Evolutionary conservation across 2,797 vertebrate species (phyloP), one percentile per base, ranked within the genome.

Genomic region (Enteromius anoplus): DNA sequence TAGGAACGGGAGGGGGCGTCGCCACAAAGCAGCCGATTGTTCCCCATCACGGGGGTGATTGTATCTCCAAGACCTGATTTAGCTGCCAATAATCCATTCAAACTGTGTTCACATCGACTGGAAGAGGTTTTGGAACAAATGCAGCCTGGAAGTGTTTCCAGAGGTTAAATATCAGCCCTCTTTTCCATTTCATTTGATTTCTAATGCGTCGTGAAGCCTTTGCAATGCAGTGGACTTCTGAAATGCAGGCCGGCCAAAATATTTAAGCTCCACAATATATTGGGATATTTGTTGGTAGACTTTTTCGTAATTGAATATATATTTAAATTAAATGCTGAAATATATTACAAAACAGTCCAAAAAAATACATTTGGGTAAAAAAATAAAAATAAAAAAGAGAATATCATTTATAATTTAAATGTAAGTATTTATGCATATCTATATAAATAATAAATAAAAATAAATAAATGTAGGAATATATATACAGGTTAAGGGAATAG

Each of bases 21-120:
- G 23, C 81, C 84, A 91, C 92, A 96, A 96, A 94, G 93, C 88
- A 69, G 66, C 82, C 84, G 75, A 89, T 94, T 95, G 94, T 95
- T 89, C 78, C 79, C 80, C 69, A 85, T 77, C 85, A 83, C 86
- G 79, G 65, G 87, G 83, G 91, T 89, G 92, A 92, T 92, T 90
- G 88, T 90, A 93, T 93, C 91, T 91, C 71, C 81, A 85, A 92
- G 90, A 88, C 55, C 55, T 88, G 87, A 87, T 89, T 81, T 87
- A 84, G 87, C 83, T 81, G 88, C 88, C 89, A 91, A 93, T 90
- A 89, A 90, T 92, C 82, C 90, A 84, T 86, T 81, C 77, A 81
- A 69, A 68, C 69, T 75, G 60, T 70, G 72, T 60, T 88, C 70
- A 82, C 75, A 78, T 42, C 83, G 62, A 79, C 70, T 81, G 69